Percentiles rank a stretch among this genome's conserved stretches.
phyloP scores from a whole-genome alignment of 64 coral and sea anemone species.

The Montipora cactus region DNA sequence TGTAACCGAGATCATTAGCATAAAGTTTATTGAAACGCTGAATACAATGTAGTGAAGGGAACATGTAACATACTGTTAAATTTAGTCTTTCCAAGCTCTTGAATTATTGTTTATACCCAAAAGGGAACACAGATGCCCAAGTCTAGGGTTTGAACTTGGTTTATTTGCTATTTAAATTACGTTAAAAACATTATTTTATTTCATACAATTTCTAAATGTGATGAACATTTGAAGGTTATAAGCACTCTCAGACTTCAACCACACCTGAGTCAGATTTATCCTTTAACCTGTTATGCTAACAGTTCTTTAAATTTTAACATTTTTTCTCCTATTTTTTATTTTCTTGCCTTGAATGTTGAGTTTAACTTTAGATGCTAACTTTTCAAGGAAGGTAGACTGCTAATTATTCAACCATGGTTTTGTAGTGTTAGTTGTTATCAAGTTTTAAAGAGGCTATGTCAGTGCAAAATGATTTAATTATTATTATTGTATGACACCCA shows the following conservation, averaged over 20 bases:
- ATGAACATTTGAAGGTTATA: background rate
- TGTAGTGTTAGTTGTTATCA: background rate
- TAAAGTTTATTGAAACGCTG: background rate
- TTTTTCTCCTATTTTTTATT: too few species aligned
- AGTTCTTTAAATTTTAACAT: too few species aligned
- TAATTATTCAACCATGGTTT: too few species aligned
- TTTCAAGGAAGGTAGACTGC: too few species aligned
- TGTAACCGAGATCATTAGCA: background rate
- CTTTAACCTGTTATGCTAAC: too few species aligned
- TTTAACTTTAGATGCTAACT: too few species aligned
- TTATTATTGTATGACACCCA: too few species aligned
- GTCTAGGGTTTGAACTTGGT: background rate
- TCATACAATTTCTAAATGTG: background rate
- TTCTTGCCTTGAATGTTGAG: too few species aligned
- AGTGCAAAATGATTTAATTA: too few species aligned
- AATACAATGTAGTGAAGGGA: background rate
- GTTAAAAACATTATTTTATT: background rate
- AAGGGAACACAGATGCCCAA: background rate
- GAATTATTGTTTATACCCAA: background rate
- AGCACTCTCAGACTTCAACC: too few species aligned
- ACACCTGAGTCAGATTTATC: too few species aligned
- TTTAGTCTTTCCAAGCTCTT: background rate
- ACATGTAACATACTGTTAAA: background rate
- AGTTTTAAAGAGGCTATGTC: background rate
- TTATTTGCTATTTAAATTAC: background rate